Evolutionary conservation across 2,797 vertebrate genomes (phyloP).

Genomic region (Scolopax rusticola): DNA sequence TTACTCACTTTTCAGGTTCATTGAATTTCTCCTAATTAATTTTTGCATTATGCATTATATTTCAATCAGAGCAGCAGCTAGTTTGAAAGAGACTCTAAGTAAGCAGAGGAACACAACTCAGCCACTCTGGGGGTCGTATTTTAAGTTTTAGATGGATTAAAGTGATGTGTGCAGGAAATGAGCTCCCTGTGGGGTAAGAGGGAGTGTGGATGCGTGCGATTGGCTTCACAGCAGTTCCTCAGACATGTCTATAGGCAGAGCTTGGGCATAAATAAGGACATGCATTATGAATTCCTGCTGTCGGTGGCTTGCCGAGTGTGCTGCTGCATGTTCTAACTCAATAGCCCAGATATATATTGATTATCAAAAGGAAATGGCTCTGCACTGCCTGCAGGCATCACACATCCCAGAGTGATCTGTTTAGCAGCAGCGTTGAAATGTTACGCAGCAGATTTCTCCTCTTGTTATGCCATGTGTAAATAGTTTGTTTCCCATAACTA

Average conservation of each 20-base stretch:
- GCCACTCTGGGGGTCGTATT: background rate
- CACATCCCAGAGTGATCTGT: background rate
- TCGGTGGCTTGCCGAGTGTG: background rate
- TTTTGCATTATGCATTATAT: background rate
- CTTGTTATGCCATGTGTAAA: background rate
- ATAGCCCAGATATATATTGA: slow-evolving; percentile 3
- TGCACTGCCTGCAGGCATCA: background rate
- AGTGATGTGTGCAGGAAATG: background rate
- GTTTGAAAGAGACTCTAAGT: background rate
- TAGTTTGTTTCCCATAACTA: background rate
- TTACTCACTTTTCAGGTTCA: background rate
- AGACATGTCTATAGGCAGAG: background rate
- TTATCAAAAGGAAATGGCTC: background rate
- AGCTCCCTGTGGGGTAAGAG: background rate
- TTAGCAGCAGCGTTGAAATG: background rate
- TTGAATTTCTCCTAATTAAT: background rate
- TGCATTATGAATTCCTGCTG: background rate
- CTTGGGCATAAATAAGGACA: background rate
- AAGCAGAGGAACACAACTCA: background rate
- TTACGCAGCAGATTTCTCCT: background rate
- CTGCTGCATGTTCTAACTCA: background rate
- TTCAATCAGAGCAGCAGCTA: background rate
- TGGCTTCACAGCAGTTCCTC: background rate
- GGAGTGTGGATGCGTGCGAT: rapidly evolving
- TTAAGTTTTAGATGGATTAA: background rate